These are phyloP conservation scores for Ormyrus rosae DNA, from an alignment of 2,888 invertebrate genomes.

Conservation along the genomic window DNA sequence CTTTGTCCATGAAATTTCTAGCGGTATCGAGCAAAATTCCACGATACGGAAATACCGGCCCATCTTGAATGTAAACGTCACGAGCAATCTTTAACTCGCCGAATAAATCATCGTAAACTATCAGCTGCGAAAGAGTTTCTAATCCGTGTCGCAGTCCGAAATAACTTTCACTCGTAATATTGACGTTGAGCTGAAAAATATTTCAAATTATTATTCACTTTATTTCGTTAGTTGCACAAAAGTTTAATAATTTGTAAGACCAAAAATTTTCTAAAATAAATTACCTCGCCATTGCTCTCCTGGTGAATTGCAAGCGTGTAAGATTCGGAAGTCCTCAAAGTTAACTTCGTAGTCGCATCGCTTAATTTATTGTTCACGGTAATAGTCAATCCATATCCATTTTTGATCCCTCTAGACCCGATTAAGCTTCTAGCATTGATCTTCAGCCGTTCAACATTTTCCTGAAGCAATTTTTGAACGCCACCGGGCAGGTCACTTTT, in stretches of 20 bases:
- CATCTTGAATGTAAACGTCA: constrained; percentile 83
- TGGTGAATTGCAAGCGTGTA: constrained; percentile 62
- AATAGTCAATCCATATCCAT: constrained; percentile 62
- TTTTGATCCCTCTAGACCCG: neutral
- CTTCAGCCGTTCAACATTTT: constrained; percentile 63
- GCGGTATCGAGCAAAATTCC: constrained; percentile 94
- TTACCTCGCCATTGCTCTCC: constrained; percentile 58
- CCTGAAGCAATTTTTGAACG: constrained; percentile 65
- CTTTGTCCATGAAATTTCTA: constrained; percentile 88
- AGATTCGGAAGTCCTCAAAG: constrained; percentile 74
- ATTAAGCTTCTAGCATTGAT: constrained; percentile 46
- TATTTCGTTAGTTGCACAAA: neutral
- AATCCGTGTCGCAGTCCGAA: constrained; percentile 84
- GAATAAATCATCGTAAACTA: constrained; percentile 82
- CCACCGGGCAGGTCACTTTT: constrained; percentile 70
- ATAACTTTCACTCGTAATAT: constrained; percentile 79
- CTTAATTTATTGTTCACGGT: constrained; percentile 58
- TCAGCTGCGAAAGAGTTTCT: constrained; percentile 83
- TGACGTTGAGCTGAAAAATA: constrained; percentile 75
- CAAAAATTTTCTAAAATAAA: neutral
- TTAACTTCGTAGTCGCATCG: constrained; percentile 70
- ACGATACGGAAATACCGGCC: constrained; percentile 91
- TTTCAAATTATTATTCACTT: too few species aligned
- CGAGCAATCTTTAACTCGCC: constrained; percentile 80
- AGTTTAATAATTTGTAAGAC: too few species aligned